Percentiles rank a stretch among this genome's conserved stretches.
These are phyloP conservation scores for Diabrotica virgifera DNA, from an alignment of 1,140 invertebrate species.

Conservation along the genomic window DNA sequence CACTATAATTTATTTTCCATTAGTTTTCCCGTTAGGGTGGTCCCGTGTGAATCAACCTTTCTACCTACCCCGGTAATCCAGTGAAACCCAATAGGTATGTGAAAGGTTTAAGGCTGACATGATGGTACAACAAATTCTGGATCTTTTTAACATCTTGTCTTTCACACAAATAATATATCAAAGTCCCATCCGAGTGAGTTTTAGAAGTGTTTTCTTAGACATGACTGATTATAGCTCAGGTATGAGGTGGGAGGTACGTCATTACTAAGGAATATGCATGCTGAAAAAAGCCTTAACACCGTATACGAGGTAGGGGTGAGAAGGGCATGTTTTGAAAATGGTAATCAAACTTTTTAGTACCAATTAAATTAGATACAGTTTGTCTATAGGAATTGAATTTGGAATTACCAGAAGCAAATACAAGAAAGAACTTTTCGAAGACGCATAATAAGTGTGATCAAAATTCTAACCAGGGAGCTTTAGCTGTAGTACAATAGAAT, in stretches of 20 bases:
- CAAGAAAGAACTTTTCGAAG: too few species aligned
- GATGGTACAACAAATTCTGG: constrained; percentile 34
- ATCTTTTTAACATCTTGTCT: constrained; percentile 31
- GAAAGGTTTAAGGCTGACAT: constrained; percentile 12
- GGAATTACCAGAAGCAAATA: too few species aligned
- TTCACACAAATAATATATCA: constrained; percentile 41
- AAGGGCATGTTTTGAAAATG: neutral
- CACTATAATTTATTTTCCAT: too few species aligned
- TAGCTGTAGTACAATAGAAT: too few species aligned
- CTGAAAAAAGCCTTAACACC: constrained; percentile 16
- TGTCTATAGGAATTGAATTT: too few species aligned
- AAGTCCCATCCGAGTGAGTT: constrained; percentile 31
- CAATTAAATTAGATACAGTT: too few species aligned
- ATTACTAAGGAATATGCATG: constrained; percentile 27
- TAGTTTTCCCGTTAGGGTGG: too few species aligned
- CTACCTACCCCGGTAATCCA: neutral
- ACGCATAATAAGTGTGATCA: too few species aligned
- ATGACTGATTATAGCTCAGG: constrained; percentile 36
- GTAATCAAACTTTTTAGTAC: too few species aligned
- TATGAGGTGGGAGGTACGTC: constrained; percentile 35
- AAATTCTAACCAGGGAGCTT: too few species aligned
- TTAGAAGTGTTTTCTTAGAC: constrained; percentile 34
- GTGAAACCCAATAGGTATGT: constrained; percentile 23
- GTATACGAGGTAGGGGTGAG: neutral
- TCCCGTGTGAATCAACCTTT: neutral